Evolutionary conservation across 92 coral and sea anemone genomes (phyloP), one percentile per base, ranked within the genome.

Genomic region (Metridium senile): DNA sequence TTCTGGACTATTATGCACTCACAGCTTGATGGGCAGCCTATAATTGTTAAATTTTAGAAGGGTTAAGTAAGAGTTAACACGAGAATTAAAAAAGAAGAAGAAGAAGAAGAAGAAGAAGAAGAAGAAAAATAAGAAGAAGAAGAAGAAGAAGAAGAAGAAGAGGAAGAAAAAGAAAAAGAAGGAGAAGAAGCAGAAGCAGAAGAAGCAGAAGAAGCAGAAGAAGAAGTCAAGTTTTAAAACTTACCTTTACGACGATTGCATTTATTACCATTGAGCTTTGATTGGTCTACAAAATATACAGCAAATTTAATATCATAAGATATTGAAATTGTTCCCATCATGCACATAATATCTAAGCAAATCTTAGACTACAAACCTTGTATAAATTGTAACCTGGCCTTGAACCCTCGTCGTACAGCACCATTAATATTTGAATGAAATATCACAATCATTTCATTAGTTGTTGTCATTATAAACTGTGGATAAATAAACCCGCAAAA

Each of bases 401-500:
- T 74, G 54, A 74, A 74, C n/a, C 79, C 79, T 58, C 70, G 11
- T 21, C 43, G 9, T 22, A 45, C 52, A 2, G 9, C 25, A 3
- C 25, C 21, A n/a, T 58, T 30, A 51, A 22, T 29, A 8, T 33
- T 54, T 83, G 87, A 90, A 83, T 52, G 77, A 57, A 93, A 93
- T 11, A 84, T 62, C 7, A 93, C 74, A n/a, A 81, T 76, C 80
- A 93, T 70, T 46, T 57, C 64, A 70, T 90, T 85, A 8, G 69
- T 35, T 9, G 86, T 49, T 33, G 98, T 73, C 35, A 74, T 85
- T 2, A 90, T 54, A 28, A 84, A 76, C 1, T 52, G 59, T 0
- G 98, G 96, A 29, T 68, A 46, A 20, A 74, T 54, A 26, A 71
- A 74, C 0, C 98, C 98, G 82, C 98, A 93, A 77, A 80, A 90